Base-by-base conservation (phyloP, 2,888 invertebrate genomes). In the Drosophila setosimentum region DNA sequence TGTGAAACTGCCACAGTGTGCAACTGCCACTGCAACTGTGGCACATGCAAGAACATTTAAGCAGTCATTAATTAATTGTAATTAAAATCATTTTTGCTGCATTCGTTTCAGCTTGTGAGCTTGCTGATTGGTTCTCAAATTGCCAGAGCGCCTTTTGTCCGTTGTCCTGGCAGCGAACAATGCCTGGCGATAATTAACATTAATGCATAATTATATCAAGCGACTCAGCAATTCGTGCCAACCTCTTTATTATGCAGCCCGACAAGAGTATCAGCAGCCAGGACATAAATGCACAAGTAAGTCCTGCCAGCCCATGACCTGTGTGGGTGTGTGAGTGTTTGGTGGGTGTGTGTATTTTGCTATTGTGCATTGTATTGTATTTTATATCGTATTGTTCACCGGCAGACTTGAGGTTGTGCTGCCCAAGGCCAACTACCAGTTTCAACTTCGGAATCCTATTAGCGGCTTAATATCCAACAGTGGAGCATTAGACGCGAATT, bases 61-160 rank as follows among this genome's bases (percentile, higher is more conserved):
- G 75, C 67, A 81, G 71, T 53, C 86, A 86, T 87, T 90, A 90
- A 87, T 87, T 90, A 85, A 87, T 90, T 79, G 90, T 78, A 82
- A 88, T 90, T 87, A 90, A 87, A 87, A 86, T 83, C 69, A 87
- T 87, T 85, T 89, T 89, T 45, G 27, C 53, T 37, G 42, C 55
- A 40, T 29, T 53, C 60, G 37, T 68, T 67, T 71, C 59, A 68
- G 66, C 57, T 85, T 77, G 78, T 69, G 74, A 72, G 58, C 68
- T 42, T 72, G 51, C 65, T 77, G 73, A 82, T 87, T 87, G 89
- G 61, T 73, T 70, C 82, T 84, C 70, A 69, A 80, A 83, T 87
- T 69, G 87, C 49, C 66, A 57, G 59, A 68, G 48, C 57, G 53
- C 78, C 73, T 69, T 55, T 55, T 29, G 37, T 37, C 29, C 37